Conservation (phyloP, 1,140 invertebrate genomes). For the Bacillus rossius region DNA sequence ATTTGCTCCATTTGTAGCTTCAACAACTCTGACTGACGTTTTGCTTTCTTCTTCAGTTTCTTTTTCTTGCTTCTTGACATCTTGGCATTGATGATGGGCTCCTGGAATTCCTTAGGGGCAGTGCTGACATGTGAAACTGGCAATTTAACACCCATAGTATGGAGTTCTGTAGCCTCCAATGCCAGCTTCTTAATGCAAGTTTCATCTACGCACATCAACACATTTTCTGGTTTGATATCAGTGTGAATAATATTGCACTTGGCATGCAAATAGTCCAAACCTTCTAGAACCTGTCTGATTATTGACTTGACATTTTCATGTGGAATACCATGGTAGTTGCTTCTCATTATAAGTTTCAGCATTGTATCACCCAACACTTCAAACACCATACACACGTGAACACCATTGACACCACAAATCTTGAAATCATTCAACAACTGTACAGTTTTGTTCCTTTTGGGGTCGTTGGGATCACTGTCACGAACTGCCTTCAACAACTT, state of each 20-base stretch:
- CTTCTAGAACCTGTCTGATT: constrained; percentile 93
- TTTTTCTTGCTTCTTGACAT: constrained; percentile 99
- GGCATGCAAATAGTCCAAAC: constrained; percentile 92
- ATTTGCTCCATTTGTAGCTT: constrained; percentile 88
- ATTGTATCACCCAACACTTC: constrained; percentile 97
- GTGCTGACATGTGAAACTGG: constrained; percentile 88
- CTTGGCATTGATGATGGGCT: constrained; percentile 67
- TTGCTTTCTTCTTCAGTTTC: constrained; percentile 95
- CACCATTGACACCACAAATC: constrained; percentile 94
- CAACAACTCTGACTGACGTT: constrained; percentile 86
- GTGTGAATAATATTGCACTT: constrained; percentile 99
- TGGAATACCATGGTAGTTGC: constrained; percentile 96
- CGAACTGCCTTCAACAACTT: constrained; percentile 92
- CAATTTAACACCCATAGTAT: constrained; percentile 83
- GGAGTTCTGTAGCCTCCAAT: constrained; percentile 81
- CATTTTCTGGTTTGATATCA: constrained; percentile 99
- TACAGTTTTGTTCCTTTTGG: constrained; percentile 91
- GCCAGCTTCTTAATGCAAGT: constrained; percentile 83
- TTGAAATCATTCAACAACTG: constrained; percentile 97
- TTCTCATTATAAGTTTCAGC: constrained; percentile 95
- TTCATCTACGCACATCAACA: constrained; percentile 83
- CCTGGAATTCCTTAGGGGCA: constrained; percentile 83
- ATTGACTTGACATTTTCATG: constrained; percentile 91
- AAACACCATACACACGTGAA: constrained; percentile 96
- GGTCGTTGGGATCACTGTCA: constrained; percentile 85